Conservation (phyloP, 2,797 vertebrate genomes). For the Alca torda region DNA sequence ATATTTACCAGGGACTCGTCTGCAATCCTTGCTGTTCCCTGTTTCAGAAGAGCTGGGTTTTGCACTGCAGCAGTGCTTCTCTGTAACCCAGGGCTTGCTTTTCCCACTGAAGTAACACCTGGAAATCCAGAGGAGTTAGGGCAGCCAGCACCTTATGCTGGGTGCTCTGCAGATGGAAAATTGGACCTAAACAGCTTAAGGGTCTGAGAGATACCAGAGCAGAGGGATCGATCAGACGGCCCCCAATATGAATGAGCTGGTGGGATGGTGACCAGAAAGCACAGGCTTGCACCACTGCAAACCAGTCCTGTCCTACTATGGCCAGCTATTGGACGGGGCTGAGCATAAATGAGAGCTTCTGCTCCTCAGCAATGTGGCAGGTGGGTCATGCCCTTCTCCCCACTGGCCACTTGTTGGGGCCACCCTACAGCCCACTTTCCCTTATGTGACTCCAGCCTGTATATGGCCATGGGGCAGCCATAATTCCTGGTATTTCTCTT, state of each 20-base stretch:
- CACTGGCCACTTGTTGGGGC: neutral
- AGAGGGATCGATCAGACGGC: fast-evolving
- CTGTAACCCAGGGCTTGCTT: neutral
- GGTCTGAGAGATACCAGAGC: neutral
- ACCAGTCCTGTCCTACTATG: neutral
- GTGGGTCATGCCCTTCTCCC: neutral
- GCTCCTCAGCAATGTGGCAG: no score
- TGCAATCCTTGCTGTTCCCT: neutral
- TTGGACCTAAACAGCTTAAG: neutral
- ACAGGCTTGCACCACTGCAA: neutral
- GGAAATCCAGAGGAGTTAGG: neutral
- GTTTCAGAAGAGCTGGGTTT: neutral
- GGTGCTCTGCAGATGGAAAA: neutral
- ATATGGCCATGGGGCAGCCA: neutral
- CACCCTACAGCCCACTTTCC: neutral
- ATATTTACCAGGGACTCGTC: neutral
- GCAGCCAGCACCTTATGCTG: neutral
- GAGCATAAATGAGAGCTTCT: neutral
- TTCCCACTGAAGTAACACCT: neutral
- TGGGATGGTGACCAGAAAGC: neutral
- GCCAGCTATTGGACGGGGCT: neutral
- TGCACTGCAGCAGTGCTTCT: neutral
- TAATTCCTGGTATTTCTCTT: neutral
- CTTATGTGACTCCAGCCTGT: neutral
- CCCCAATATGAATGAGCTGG: neutral